These are phyloP conservation scores for Sus scrofa DNA, from an alignment of 2,113 vertebrate species.

Conservation along the genomic window DNA sequence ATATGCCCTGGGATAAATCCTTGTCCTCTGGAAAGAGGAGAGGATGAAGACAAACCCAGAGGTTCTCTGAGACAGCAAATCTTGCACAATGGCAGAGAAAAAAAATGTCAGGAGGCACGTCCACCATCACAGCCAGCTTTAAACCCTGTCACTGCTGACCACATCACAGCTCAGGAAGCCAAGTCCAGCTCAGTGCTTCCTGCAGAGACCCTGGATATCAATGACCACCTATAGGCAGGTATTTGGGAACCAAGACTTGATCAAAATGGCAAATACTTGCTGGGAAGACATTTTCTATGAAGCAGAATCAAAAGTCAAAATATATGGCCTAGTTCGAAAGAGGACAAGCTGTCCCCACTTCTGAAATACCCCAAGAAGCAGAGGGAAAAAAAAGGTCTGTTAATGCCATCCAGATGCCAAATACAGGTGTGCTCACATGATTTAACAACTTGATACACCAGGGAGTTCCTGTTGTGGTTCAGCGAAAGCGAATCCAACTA, in stretches of 20 bases:
- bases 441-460: not conserved
- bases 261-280: constrained; percentile 22
- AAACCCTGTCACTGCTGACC: not conserved
- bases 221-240: not conserved
- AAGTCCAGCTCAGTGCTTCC: not conserved
- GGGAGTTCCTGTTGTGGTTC: no score
- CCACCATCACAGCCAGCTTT: not conserved
- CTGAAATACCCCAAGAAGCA: not conserved
- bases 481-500: no score
- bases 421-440: not conserved
- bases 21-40: not conserved
- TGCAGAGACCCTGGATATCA: not conserved
- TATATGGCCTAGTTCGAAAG: not conserved
- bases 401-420: not conserved
- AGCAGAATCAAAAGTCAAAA: constrained; percentile 1
- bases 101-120: not conserved
- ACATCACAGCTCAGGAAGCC: not conserved
- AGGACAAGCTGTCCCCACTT: not conserved
- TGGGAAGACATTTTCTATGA: not conserved
- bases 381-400: not conserved
- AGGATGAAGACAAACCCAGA: not conserved
- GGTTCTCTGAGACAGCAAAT: not conserved
- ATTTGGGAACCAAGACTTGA: constrained; percentile 20
- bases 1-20: not conserved
- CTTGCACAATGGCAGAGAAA: not conserved